Evolutionary conservation across 2,888 invertebrate genomes (phyloP).

Genomic region (Ormia ochracea): DNA sequence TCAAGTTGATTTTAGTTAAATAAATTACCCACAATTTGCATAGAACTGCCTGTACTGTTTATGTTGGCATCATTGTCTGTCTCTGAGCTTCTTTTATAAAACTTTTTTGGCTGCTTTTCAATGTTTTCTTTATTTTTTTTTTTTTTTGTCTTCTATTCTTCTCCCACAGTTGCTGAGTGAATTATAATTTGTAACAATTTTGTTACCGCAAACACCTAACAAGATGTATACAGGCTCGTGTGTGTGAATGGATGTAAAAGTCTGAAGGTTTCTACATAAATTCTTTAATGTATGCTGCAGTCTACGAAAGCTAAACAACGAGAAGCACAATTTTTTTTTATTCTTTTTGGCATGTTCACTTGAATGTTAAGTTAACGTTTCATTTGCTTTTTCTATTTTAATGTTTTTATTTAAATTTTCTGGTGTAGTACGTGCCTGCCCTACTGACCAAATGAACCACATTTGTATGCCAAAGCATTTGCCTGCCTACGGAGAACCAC

Average conservation of each 20-base stretch:
- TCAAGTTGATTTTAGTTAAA: slow-evolving; percentile 25
- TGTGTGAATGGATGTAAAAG: not conserved
- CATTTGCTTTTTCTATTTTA: slow-evolving; percentile 25
- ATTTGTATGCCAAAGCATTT: slow-evolving; percentile 63
- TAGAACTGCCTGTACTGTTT: slow-evolving; percentile 45
- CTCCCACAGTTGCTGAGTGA: slow-evolving; percentile 49
- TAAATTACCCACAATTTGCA: slow-evolving; percentile 60
- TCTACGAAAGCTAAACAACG: not conserved
- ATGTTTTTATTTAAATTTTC: slow-evolving; percentile 40
- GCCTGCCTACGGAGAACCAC: slow-evolving; percentile 52
- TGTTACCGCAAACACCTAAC: slow-evolving; percentile 59
- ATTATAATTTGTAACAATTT: slow-evolving; percentile 62
- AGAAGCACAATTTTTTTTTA: not conserved
- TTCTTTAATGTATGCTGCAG: slow-evolving; percentile 19
- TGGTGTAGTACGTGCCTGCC: slow-evolving; percentile 64
- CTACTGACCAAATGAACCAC: slow-evolving; percentile 67
- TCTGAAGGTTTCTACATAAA: not conserved
- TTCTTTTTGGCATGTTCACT: slow-evolving; percentile 35
- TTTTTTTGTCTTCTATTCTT: slow-evolving; percentile 6
- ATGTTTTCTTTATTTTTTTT: not conserved
- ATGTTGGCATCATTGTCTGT: slow-evolving; percentile 45
- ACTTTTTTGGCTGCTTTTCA: not conserved
- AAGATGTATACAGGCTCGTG: slow-evolving; percentile 5
- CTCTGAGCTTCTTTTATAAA: slow-evolving; percentile 17
- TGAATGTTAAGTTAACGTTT: slow-evolving; percentile 45